phyloP scores from a whole-genome alignment of 2,888 invertebrate species.

The Buathra laborator region DNA sequence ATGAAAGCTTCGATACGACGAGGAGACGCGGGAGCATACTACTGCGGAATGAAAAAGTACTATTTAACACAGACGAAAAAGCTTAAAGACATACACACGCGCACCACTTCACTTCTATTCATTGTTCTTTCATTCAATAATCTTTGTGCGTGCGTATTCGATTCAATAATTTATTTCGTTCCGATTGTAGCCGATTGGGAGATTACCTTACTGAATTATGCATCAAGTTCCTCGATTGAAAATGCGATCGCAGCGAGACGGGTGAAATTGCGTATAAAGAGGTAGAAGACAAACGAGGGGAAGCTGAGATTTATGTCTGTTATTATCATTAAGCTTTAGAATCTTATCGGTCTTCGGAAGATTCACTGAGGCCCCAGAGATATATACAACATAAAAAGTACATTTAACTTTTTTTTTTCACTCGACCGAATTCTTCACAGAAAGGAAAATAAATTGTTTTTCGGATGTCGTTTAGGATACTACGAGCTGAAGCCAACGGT shows the following conservation, averaged over 20 bases:
- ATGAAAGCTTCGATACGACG: neutral
- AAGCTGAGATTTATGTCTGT: neutral
- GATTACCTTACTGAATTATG: neutral
- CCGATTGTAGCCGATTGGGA: neutral
- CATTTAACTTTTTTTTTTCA: neutral
- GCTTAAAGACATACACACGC: too few species aligned
- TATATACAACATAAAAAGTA: neutral
- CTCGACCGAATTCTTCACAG: constrained; percentile 19
- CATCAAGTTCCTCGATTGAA: neutral
- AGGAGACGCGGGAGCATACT: neutral
- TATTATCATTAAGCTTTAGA: constrained; percentile 5
- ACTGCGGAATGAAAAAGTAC: too few species aligned
- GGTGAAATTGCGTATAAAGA: neutral
- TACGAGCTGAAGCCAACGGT: neutral
- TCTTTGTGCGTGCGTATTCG: neutral
- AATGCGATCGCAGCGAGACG: neutral
- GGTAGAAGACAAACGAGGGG: neutral
- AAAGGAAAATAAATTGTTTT: constrained; percentile 41
- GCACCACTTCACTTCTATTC: neutral
- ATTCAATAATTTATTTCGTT: neutral
- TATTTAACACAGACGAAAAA: too few species aligned
- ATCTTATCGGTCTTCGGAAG: neutral
- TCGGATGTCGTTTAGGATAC: constrained; percentile 22
- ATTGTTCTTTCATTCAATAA: neutral
- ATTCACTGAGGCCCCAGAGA: neutral